A percentile compares a stretch with the other conserved stretches of the same genome.
These are phyloP conservation scores for Pemphigus obesinymphae DNA, from an alignment of 1,140 invertebrate genomes.

Conservation along the genomic window DNA sequence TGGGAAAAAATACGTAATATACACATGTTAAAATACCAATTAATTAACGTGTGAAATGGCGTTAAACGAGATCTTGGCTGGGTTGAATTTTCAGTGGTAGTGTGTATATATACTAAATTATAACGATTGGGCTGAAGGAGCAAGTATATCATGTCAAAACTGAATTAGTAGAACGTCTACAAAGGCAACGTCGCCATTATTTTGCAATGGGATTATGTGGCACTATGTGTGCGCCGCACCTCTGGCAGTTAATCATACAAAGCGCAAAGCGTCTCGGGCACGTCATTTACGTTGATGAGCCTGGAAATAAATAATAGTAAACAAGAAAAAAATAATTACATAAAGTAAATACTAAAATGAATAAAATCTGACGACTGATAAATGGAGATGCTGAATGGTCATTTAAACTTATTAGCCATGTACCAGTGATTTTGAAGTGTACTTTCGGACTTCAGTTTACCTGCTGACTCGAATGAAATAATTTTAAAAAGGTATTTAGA, in stretches of 20 bases:
- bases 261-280: background rate
- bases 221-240: background rate
- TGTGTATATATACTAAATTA: too few species aligned
- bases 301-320: background rate
- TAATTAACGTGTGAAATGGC: background rate
- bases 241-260: slow-evolving; percentile 32
- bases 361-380: background rate
- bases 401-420: too few species aligned
- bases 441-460: too few species aligned
- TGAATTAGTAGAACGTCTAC: slow-evolving; percentile 35
- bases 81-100: background rate
- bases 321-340: background rate
- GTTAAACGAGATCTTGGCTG: background rate
- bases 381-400: too few species aligned
- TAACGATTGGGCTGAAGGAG: background rate
- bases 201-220: slow-evolving; percentile 20
- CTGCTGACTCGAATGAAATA: too few species aligned
- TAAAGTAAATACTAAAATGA: too few species aligned
- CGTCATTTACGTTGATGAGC: slow-evolving; percentile 7
- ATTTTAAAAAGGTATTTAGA: too few species aligned
- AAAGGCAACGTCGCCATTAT: slow-evolving; percentile 25
- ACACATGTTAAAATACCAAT: too few species aligned
- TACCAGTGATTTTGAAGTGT: too few species aligned
- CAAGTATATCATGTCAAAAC: slow-evolving; percentile 22
- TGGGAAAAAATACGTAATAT: too few species aligned